Conservation (phyloP, 2,797 vertebrate genomes). For the Pangasius djambal region DNA sequence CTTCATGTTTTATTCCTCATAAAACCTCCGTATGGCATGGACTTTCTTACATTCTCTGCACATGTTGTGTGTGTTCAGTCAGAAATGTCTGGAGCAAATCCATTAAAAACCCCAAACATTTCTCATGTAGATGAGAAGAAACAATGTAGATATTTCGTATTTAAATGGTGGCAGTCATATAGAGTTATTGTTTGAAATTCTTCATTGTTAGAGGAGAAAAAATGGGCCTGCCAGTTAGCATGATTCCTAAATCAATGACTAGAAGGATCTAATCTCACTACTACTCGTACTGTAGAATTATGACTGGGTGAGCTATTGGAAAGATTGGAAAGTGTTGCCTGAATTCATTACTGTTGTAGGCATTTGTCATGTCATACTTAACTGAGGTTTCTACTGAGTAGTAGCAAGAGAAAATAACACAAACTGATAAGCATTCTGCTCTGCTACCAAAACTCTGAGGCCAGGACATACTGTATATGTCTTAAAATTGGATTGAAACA, state of each 20-base stretch:
- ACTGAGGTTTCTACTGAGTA: neutral
- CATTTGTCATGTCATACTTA: neutral
- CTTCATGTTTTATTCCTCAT: neutral
- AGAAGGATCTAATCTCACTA: neutral
- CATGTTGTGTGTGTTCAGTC: neutral
- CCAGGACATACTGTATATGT: neutral
- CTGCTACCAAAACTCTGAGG: neutral
- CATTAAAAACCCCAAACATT: neutral
- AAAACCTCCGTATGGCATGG: neutral
- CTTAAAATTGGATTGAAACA: neutral
- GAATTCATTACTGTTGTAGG: constrained; percentile 21
- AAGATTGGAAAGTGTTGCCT: neutral
- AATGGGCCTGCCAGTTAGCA: neutral
- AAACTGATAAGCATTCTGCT: neutral
- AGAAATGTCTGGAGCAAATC: neutral
- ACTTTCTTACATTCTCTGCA: neutral
- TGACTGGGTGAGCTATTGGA: constrained; percentile 2
- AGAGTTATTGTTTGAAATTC: neutral
- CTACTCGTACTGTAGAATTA: constrained; percentile 2
- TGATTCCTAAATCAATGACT: neutral
- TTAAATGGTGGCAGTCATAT: neutral
- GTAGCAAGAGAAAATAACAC: neutral
- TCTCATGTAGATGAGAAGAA: neutral
- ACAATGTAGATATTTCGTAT: neutral
- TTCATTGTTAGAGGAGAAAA: neutral